Evolutionary conservation across 2,113 vertebrate genomes (phyloP).

Genomic region (Centropus bengalensis): DNA sequence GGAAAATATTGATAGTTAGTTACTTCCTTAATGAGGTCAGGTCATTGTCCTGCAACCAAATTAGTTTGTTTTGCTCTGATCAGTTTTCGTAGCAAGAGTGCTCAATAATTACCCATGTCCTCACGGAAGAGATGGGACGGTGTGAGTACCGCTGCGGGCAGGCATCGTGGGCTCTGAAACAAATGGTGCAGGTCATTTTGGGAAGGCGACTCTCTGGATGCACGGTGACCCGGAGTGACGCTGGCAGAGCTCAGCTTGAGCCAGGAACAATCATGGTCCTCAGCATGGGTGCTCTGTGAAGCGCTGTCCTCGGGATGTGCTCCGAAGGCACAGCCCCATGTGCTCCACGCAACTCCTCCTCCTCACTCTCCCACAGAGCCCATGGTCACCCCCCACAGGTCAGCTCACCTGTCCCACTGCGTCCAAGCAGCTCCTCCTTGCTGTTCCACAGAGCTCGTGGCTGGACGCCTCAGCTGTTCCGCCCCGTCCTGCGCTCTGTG

Average conservation of each 20-base stretch:
- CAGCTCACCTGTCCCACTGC: accelerated
- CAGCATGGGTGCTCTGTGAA: not conserved
- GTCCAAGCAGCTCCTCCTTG: not conserved
- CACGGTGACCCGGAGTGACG: not conserved
- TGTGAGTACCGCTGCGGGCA: not conserved
- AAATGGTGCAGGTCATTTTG: not conserved
- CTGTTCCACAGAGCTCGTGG: not conserved
- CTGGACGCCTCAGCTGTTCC: not conserved
- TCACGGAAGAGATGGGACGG: constrained; percentile 15
- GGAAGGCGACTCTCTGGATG: not conserved
- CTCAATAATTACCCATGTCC: constrained; percentile 9
- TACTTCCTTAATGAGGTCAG: not conserved
- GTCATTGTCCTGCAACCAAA: constrained; percentile 5
- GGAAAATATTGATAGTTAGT: not conserved
- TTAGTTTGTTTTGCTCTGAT: constrained; percentile 46
- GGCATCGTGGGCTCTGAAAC: not conserved
- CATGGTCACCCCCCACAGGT: not conserved
- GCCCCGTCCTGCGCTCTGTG: accelerated
- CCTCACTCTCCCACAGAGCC: not conserved
- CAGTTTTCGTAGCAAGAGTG: constrained; percentile 1
- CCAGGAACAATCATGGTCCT: not conserved
- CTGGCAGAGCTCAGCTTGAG: not conserved
- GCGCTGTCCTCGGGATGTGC: not conserved
- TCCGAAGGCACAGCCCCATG: not conserved
- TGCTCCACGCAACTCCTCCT: not conserved